Evolutionary conservation across 2,797 vertebrate genomes (phyloP).

Genomic region (Calcarius lapponicus): DNA sequence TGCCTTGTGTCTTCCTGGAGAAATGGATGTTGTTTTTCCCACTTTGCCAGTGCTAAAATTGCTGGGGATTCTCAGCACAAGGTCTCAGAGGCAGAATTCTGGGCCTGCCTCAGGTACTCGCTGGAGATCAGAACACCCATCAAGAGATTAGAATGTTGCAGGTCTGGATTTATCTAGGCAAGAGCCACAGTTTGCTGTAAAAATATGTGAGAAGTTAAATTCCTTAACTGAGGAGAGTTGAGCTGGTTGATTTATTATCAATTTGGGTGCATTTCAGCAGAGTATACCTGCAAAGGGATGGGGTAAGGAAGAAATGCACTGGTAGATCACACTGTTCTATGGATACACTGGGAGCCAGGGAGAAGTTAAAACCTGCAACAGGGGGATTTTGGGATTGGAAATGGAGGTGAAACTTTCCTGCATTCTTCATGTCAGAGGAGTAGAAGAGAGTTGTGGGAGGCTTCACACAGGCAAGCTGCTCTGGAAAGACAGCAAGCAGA

Average conservation of each 20-base stretch:
- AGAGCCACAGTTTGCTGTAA: background rate
- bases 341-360: accelerated
- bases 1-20: background rate
- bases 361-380: background rate
- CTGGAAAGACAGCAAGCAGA: background rate
- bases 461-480: background rate
- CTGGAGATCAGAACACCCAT: accelerated
- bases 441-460: background rate
- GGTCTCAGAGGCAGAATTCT: background rate
- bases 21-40: background rate
- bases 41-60: background rate
- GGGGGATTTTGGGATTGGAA: background rate
- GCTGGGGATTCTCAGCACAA: accelerated
- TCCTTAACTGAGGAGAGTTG: background rate
- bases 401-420: background rate
- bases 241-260: background rate
- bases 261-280: background rate
- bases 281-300: background rate
- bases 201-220: background rate
- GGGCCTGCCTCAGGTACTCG: background rate
- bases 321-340: accelerated
- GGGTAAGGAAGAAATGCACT: background rate
- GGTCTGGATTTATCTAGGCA: background rate
- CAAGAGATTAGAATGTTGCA: background rate
- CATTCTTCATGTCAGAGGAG: background rate